Percentiles rank a stretch among this genome's conserved stretches.
Evolutionary conservation across 2,113 vertebrate genomes (phyloP).

Genomic region (Anseranas semipalmata): DNA sequence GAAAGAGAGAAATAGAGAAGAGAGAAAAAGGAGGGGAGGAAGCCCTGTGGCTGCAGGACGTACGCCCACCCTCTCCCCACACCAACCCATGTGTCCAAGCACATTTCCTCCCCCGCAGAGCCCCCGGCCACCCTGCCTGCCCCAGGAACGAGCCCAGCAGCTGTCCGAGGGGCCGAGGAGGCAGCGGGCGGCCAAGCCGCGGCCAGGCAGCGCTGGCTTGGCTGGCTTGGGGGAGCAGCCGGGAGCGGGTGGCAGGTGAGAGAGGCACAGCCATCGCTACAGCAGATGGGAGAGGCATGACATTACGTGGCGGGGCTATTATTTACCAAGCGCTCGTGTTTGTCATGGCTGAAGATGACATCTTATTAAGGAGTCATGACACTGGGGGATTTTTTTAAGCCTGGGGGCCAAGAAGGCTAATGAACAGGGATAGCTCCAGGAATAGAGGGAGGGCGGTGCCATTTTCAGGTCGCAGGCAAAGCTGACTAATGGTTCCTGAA

Average conservation of each 20-base stretch:
- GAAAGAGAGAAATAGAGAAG: neutral
- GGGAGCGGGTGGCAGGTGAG: constrained; percentile 65
- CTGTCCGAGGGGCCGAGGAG: neutral
- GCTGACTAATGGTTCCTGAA: neutral
- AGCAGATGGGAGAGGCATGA: constrained; percentile 73
- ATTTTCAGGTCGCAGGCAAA: neutral
- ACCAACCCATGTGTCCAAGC: neutral
- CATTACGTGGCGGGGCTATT: constrained; percentile 60
- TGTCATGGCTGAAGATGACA: constrained; percentile 73
- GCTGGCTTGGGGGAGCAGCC: neutral
- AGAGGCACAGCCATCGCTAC: constrained; percentile 40
- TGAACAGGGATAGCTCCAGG: constrained; percentile 62
- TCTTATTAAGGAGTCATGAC: constrained; percentile 75
- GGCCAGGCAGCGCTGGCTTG: neutral
- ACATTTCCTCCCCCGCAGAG: neutral
- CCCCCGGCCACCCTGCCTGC: neutral
- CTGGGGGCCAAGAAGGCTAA: constrained; percentile 62
- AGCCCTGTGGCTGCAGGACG: neutral
- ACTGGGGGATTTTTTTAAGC: constrained; percentile 64
- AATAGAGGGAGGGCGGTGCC: constrained; percentile 24
- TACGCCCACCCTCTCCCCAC: rapidly evolving
- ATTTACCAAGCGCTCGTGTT: constrained; percentile 70
- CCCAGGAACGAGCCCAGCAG: neutral
- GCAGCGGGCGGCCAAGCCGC: neutral
- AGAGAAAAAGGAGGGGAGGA: neutral